These are phyloP conservation scores for Mystacides longicornis DNA, from an alignment of 2,888 invertebrate species.

Conservation along the genomic window DNA sequence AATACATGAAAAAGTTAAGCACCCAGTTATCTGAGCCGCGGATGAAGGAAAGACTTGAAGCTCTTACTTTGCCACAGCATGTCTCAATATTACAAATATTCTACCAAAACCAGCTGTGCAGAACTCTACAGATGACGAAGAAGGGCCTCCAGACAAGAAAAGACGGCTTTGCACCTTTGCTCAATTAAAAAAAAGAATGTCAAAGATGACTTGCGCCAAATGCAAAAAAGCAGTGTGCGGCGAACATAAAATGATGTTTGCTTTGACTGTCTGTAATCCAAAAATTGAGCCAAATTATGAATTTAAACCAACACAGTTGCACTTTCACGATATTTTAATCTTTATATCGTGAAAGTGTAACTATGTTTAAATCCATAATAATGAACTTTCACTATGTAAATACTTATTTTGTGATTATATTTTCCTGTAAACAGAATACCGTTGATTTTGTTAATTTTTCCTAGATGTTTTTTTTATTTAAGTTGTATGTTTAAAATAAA, in stretches of 20 bases:
- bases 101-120: neutral
- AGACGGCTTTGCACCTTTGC: too few species aligned
- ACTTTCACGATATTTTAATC: too few species aligned
- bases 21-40: neutral
- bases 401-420: too few species aligned
- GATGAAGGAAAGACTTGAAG: neutral
- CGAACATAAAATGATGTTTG: neutral
- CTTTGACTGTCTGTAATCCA: too few species aligned
- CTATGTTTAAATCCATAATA: too few species aligned
- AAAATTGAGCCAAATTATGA: too few species aligned
- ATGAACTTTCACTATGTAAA: too few species aligned
- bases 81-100: neutral
- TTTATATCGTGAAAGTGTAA: too few species aligned
- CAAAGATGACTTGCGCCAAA: neutral
- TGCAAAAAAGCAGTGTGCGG: neutral
- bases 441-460: neutral
- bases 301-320: too few species aligned
- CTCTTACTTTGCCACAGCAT: neutral
- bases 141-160: too few species aligned
- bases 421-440: too few species aligned
- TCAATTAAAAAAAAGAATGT: slow-evolving; percentile 3
- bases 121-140: too few species aligned
- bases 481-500: neutral
- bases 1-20: neutral
- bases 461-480: neutral